Conservation (phyloP, 2,113 vertebrate genomes). For the Campylorhamphus procurvoides region DNA sequence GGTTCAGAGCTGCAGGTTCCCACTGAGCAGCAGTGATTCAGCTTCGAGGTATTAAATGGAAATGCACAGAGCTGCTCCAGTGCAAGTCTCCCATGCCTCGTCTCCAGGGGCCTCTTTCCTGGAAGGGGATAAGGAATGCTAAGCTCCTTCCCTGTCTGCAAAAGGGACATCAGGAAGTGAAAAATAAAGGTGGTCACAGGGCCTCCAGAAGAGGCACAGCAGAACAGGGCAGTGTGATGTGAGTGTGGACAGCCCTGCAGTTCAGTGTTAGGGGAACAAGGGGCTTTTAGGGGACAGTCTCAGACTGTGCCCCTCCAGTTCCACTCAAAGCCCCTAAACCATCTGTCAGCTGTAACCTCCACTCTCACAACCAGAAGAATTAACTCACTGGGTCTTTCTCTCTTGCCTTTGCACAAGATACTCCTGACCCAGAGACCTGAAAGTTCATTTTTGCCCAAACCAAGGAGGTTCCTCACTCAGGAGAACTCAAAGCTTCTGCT, state of each 20-base stretch:
- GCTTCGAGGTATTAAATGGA: neutral
- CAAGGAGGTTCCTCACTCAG: neutral
- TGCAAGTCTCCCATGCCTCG: neutral
- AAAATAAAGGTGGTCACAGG: neutral
- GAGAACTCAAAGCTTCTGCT: neutral
- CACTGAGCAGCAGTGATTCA: neutral
- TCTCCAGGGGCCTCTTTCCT: neutral
- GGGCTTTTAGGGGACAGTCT: neutral
- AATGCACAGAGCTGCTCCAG: neutral
- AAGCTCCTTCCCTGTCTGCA: neutral
- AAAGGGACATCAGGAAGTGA: neutral
- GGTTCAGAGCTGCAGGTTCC: neutral
- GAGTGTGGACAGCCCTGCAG: neutral
- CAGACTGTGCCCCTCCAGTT: neutral
- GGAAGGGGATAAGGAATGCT: neutral
- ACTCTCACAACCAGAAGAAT: neutral
- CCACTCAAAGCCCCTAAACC: neutral
- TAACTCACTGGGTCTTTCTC: neutral
- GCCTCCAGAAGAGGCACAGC: neutral
- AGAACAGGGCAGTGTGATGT: fast-evolving
- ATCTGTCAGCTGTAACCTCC: neutral
- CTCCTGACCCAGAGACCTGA: neutral
- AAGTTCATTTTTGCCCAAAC: neutral
- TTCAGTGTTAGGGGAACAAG: neutral
- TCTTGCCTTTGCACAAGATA: neutral